Evolutionary conservation across 2,797 vertebrate genomes (phyloP), one percentile per base, ranked within the genome.

Genomic region (Alauda arvensis): DNA sequence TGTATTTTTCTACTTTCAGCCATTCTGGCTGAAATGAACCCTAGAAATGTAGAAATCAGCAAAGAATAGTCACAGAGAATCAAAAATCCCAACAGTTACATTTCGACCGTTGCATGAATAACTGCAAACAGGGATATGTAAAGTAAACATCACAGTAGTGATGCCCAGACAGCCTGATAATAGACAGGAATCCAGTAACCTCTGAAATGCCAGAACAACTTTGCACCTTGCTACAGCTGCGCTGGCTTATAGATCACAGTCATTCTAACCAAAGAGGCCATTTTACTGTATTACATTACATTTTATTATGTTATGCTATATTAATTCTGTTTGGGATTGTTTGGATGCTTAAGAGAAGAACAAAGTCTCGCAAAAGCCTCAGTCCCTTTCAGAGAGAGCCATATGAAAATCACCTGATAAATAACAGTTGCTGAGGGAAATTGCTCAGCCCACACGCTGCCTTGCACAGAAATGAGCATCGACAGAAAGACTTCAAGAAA

Each of bases 371-470:
- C 40, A 77, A 75, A 65, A 89, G 48, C 57, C 51, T 79, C 3
- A 0, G 37, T 78, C 51, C 29, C 77, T 90, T 82, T 51, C 59
- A 62, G 75, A 89, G 56, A 43, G 28, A 59, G 9, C 9, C 15
- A 6, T 59, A 77, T 75, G 78, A 92, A 91, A 85, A 81, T 53
- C 61, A 83, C 63, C 79, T 90, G 91, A 89, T 93, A 91, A 93
- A 86, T 85, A 93, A 82, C 91, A 94, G 90, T 90, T 91, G 88
- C 71, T 78, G 67, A 78, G 63, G 93, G 70, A 61, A 90, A 89
- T 90, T 89, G 71, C 71, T 93, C 89, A 89, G 18, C 93, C 90
- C 87, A 94, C 83, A 5, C 24, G 1, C 68, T 92, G 87, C 51
- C 37, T 65, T 43, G 40, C 59, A 65, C 61, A 91, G 65, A 95